Evolutionary conservation across 2,113 vertebrate species (phyloP).

Genomic region (Mesocricetus auratus): DNA sequence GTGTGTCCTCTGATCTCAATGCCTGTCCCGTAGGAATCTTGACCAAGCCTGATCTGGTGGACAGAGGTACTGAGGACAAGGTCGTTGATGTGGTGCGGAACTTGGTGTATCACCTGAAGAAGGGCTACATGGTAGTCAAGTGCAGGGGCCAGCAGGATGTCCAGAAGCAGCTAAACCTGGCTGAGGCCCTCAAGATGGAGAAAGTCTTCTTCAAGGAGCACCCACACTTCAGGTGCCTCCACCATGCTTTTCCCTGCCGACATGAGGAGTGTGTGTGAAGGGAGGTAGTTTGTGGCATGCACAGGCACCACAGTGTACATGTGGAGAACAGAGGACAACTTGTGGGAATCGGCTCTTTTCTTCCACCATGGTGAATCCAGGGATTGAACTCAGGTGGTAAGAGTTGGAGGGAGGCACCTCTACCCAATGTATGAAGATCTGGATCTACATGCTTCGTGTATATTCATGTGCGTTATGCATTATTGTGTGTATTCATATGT

Average conservation of each 20-base stretch:
- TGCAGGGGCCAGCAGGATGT: constrained; percentile 92
- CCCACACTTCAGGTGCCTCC: constrained; percentile 86
- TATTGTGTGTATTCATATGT: not conserved
- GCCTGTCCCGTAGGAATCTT: constrained; percentile 88
- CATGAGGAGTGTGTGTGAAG: fast-evolving
- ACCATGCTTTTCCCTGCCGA: fast-evolving
- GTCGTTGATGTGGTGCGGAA: constrained; percentile 89
- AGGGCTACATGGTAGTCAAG: constrained; percentile 95
- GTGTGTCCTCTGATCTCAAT: fast-evolving
- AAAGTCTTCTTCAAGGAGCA: constrained; percentile 90
- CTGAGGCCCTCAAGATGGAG: constrained; percentile 88
- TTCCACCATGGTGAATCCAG: not conserved
- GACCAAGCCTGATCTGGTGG: constrained; percentile 94
- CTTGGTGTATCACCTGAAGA: constrained; percentile 88
- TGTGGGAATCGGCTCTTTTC: not conserved
- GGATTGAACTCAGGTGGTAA: not conserved
- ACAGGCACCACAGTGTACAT: not conserved
- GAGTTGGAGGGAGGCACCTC: not conserved
- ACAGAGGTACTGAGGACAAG: constrained; percentile 90
- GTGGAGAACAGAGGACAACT: not conserved
- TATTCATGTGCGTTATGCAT: not conserved
- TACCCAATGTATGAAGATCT: not conserved
- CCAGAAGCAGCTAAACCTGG: constrained; percentile 85
- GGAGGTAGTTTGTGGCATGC: not conserved
- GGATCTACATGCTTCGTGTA: not conserved